Conservation (phyloP, 2,888 invertebrate species). For the Mechanitis messenoides region DNA sequence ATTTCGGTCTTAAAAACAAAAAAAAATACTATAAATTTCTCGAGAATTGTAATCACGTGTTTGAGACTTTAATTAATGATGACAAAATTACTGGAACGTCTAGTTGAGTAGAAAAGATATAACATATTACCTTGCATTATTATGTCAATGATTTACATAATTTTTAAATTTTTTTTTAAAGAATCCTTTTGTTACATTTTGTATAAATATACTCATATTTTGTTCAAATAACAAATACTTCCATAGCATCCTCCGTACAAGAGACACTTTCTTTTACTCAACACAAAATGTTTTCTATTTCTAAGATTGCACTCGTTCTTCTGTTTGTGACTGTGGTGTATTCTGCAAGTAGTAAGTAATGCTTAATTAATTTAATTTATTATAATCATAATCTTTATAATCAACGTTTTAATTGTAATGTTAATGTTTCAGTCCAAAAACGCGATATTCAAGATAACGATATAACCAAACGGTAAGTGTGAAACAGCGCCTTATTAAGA, state of each 20-base stretch:
- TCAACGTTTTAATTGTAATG: not conserved
- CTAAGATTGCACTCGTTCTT: slow-evolving; percentile 13
- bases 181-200: not conserved
- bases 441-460: slow-evolving; percentile 9
- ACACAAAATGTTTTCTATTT: slow-evolving; percentile 8
- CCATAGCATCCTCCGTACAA: not conserved
- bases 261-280: not conserved
- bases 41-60: no score
- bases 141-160: not conserved
- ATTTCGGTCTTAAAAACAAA: no score
- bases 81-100: no score
- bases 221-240: not conserved
- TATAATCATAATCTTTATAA: no score
- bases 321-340: slow-evolving; percentile 11
- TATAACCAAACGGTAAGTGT: not conserved
- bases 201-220: slow-evolving; percentile 4
- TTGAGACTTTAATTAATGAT: no score
- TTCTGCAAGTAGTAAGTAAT: slow-evolving; percentile 15
- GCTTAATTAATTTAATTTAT: no score
- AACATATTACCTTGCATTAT: not conserved
- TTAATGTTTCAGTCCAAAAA: slow-evolving; percentile 15
- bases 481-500: not conserved
- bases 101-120: not conserved
- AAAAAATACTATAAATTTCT: no score
- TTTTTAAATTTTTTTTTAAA: not conserved